Evolutionary conservation across 2,797 vertebrate species (phyloP).

Genomic region (Rhincodon typus): DNA sequence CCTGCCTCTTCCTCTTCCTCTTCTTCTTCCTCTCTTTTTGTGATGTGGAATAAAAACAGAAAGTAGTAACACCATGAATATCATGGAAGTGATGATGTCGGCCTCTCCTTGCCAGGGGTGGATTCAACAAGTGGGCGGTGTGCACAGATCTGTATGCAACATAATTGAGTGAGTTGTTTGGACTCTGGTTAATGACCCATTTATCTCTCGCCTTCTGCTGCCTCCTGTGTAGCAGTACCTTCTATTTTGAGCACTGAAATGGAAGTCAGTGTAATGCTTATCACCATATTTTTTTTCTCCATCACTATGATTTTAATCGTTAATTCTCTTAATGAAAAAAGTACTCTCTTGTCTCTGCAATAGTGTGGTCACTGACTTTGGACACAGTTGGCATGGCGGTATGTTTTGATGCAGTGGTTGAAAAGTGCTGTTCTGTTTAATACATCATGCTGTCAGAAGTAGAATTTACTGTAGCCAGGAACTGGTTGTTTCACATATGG

Average conservation of each 20-base stretch:
- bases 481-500: conserved; percentile 2
- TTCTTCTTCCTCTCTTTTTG: neutral
- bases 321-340: neutral
- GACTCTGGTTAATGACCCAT: conserved; percentile 9
- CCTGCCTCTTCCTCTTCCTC: neutral
- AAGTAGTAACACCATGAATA: conserved; percentile 14
- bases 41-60: conserved; percentile 31
- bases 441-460: neutral
- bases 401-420: neutral
- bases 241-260: neutral
- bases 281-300: neutral
- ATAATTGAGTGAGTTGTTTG: conserved; percentile 24
- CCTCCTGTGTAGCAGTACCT: neutral
- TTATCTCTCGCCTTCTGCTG: neutral
- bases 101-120: conserved; percentile 9
- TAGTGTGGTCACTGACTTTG: neutral
- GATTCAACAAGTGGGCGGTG: conserved; percentile 29
- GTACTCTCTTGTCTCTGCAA: neutral
- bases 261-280: neutral
- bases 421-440: neutral
- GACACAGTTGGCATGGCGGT: neutral
- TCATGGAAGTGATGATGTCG: conserved; percentile 4
- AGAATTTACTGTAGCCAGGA: neutral
- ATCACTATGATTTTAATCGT: neutral
- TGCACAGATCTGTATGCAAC: neutral